Percentiles rank a stretch among this genome's conserved stretches.
phyloP scores from a whole-genome alignment of 2,797 vertebrate genomes.

The Anolis apletophallus region DNA sequence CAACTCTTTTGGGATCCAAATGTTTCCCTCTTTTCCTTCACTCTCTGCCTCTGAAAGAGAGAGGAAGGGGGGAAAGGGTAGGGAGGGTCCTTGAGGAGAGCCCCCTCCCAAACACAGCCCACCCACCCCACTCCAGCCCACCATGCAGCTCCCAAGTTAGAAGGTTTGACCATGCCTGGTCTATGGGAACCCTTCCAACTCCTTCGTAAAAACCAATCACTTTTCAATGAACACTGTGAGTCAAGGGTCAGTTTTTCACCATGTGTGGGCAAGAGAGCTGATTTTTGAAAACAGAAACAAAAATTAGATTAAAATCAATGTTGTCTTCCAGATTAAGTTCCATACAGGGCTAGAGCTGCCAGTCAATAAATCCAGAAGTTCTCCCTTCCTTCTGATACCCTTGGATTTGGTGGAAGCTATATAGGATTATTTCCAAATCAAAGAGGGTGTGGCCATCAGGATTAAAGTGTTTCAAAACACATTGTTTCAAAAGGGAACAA shows the following conservation, averaged over 20 bases:
- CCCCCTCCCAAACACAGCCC: too few species aligned
- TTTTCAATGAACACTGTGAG: neutral
- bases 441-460: neutral
- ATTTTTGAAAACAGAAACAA: neutral
- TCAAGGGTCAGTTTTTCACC: neutral
- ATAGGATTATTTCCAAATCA: neutral
- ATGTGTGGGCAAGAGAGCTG: neutral
- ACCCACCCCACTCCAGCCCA: too few species aligned
- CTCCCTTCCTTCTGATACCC: neutral
- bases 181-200: too few species aligned
- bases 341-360: neutral
- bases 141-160: too few species aligned
- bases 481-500: too few species aligned
- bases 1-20: too few species aligned
- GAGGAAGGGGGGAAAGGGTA: too few species aligned
- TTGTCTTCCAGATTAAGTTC: neutral
- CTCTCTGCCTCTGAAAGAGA: too few species aligned
- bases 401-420: neutral
- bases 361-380: neutral
- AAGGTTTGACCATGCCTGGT: too few species aligned
- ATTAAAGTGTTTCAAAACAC: neutral
- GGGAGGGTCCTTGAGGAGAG: too few species aligned
- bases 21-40: too few species aligned
- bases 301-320: too few species aligned
- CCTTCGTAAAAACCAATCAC: neutral